These are phyloP conservation scores for Triplophysa siluroides DNA, from an alignment of 2,113 vertebrate species.

Conservation along the genomic window DNA sequence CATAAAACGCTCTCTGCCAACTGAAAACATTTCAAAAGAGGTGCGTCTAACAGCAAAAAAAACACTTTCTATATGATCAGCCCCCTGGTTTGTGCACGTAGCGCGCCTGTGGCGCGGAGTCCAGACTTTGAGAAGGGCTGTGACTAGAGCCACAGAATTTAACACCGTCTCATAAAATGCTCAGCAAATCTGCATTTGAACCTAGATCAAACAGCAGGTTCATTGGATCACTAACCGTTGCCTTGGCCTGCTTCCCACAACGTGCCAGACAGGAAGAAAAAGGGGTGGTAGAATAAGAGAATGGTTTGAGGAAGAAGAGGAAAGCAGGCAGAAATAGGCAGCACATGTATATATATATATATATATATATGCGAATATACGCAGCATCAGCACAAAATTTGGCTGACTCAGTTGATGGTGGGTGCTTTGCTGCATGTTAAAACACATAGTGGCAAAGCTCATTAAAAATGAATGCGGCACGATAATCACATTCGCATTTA, in stretches of 20 bases:
- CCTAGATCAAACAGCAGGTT: slow-evolving; percentile 5
- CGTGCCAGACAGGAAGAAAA: slow-evolving; percentile 32
- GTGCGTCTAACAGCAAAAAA: too few species aligned
- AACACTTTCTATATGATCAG: too few species aligned
- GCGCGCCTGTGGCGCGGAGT: too few species aligned
- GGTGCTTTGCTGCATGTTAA: slow-evolving; percentile 76
- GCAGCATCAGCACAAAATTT: slow-evolving; percentile 75
- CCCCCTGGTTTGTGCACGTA: too few species aligned
- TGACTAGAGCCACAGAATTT: not conserved
- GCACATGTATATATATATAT: slow-evolving; percentile 8
- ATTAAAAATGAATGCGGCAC: slow-evolving; percentile 83
- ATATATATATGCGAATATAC: slow-evolving; percentile 68
- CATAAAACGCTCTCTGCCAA: too few species aligned
- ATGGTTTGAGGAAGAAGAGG: slow-evolving; percentile 42
- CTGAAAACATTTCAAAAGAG: too few species aligned
- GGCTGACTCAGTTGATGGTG: slow-evolving; percentile 74
- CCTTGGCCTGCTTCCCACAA: slow-evolving; percentile 58
- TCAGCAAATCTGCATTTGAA: slow-evolving; percentile 24
- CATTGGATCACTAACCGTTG: slow-evolving; percentile 57
- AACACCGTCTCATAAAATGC: not conserved
- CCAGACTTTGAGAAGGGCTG: too few species aligned
- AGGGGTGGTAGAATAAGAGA: slow-evolving; percentile 51
- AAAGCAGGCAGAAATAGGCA: slow-evolving; percentile 68
- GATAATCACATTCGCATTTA: slow-evolving; percentile 84
- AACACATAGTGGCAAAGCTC: slow-evolving; percentile 79